These are phyloP conservation scores for Brachyhypopomus gauderio DNA, from an alignment of 2,113 vertebrate species.

Conservation along the genomic window DNA sequence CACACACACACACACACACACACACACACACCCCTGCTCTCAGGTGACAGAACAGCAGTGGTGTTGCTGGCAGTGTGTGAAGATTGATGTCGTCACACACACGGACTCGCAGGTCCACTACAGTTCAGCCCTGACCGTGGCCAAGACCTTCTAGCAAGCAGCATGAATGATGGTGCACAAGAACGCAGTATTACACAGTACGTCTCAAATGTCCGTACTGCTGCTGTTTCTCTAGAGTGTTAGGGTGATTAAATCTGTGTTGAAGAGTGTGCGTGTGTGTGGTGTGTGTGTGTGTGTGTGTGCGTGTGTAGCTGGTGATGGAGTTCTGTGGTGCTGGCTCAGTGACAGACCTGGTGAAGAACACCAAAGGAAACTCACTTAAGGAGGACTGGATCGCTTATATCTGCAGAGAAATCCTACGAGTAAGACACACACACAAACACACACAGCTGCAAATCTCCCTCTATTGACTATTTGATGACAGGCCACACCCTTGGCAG, in stretches of 20 bases:
- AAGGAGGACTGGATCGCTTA: constrained; percentile 94
- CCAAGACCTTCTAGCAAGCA: too few species aligned
- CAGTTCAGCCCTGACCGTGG: too few species aligned
- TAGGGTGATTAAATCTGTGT: neutral
- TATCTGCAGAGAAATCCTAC: constrained; percentile 89
- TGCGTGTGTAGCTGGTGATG: constrained; percentile 83
- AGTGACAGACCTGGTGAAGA: constrained; percentile 90
- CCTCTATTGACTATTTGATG: neutral
- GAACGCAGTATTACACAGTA: neutral
- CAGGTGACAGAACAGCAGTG: too few species aligned
- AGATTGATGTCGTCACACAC: too few species aligned
- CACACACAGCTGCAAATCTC: neutral
- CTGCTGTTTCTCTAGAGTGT: neutral
- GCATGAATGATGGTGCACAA: neutral
- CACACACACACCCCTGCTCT: too few species aligned
- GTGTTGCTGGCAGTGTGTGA: too few species aligned
- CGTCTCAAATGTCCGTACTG: neutral
- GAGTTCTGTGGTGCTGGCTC: constrained; percentile 93
- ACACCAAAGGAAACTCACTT: constrained; percentile 89
- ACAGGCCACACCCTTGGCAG: neutral
- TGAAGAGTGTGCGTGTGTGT: neutral
- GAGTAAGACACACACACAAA: constrained; percentile 71
- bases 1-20: too few species aligned
- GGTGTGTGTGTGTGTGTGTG: constrained; percentile 20
- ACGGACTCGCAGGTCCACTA: too few species aligned